Conservation (phyloP, 2,113 vertebrate genomes). For the Chauna torquata region DNA sequence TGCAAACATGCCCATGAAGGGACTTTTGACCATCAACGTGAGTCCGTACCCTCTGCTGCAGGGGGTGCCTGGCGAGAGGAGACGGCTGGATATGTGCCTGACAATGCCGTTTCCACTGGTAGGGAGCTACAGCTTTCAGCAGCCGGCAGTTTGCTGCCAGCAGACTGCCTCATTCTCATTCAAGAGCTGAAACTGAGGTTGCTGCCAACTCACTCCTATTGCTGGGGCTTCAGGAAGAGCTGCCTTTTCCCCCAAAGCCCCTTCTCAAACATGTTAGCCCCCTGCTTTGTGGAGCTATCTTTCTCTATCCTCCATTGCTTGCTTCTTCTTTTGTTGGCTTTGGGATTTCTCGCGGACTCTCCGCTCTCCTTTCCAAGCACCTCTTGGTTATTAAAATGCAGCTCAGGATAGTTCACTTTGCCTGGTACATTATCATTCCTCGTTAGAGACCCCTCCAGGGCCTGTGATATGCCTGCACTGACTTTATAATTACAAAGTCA, state of each 20-base stretch:
- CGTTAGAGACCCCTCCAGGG: constrained; percentile 83
- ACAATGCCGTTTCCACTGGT: not conserved
- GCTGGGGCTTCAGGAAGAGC: not conserved
- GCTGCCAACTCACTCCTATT: not conserved
- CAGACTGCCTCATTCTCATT: constrained; percentile 29
- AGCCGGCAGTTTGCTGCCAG: not conserved
- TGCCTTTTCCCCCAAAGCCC: not conserved
- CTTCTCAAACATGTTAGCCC: not conserved
- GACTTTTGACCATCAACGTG: accelerated
- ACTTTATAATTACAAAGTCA: constrained; percentile 86
- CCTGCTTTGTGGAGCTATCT: not conserved
- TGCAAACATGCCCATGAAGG: accelerated
- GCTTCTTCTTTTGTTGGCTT: not conserved
- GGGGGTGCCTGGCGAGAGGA: not conserved
- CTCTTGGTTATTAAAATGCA: constrained; percentile 80
- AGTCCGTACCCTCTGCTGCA: accelerated
- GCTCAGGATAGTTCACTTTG: constrained; percentile 76
- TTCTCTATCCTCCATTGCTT: not conserved
- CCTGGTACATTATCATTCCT: constrained; percentile 83
- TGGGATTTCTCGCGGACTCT: constrained; percentile 42
- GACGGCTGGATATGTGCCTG: not conserved
- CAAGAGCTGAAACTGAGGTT: not conserved
- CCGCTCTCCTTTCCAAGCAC: constrained; percentile 1
- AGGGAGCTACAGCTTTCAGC: not conserved
- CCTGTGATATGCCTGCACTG: constrained; percentile 75